Percentiles rank a stretch among this genome's conserved stretches.
phyloP scores from a whole-genome alignment of 37 sponge, comb jelly and placozoan genomes.

The Diacarnus erythraeanus region DNA sequence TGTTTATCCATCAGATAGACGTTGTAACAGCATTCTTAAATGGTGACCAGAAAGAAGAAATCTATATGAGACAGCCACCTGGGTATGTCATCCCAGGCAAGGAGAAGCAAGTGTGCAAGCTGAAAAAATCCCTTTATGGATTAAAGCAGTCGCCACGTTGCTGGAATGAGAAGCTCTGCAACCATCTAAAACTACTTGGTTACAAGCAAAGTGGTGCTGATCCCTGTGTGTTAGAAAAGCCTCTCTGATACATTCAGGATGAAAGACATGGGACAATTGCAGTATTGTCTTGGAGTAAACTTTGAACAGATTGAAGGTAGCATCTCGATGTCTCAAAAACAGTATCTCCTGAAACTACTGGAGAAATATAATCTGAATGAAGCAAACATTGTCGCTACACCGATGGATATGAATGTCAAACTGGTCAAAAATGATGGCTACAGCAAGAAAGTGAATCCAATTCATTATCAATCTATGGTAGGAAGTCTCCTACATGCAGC shows the following conservation, averaged over 20 bases:
- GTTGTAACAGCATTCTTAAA: slow-evolving; percentile 60
- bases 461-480: too few relatives aligned
- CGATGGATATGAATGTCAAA: slow-evolving; percentile 38
- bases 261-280: slow-evolving; percentile 58
- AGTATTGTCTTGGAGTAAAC: slow-evolving; percentile 48
- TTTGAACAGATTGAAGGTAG: slow-evolving; percentile 13
- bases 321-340: slow-evolving; percentile 41
- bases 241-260: slow-evolving; percentile 31
- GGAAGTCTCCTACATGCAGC: too few relatives aligned
- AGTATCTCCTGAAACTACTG: slow-evolving; percentile 41
- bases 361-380: slow-evolving; percentile 36
- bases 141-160: slow-evolving; percentile 56
- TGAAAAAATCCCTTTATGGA: slow-evolving; percentile 33
- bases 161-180: slow-evolving; percentile 44
- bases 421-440: slow-evolving; percentile 60
- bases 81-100: slow-evolving; percentile 13
- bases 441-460: too few relatives aligned
- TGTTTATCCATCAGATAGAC: slow-evolving; percentile 42
- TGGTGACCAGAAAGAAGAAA: slow-evolving; percentile 50
- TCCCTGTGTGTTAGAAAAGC: slow-evolving; percentile 47
- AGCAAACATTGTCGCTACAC: slow-evolving; percentile 40
- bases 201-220: slow-evolving; percentile 43
- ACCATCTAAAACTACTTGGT: slow-evolving; percentile 44
- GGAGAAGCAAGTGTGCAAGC: slow-evolving; percentile 16
- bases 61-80: slow-evolving; percentile 60